Percentiles rank a stretch among this genome's conserved stretches.
phyloP scores from a whole-genome alignment of 2,113 vertebrate genomes.

The Cephalopholis sonnerati region DNA sequence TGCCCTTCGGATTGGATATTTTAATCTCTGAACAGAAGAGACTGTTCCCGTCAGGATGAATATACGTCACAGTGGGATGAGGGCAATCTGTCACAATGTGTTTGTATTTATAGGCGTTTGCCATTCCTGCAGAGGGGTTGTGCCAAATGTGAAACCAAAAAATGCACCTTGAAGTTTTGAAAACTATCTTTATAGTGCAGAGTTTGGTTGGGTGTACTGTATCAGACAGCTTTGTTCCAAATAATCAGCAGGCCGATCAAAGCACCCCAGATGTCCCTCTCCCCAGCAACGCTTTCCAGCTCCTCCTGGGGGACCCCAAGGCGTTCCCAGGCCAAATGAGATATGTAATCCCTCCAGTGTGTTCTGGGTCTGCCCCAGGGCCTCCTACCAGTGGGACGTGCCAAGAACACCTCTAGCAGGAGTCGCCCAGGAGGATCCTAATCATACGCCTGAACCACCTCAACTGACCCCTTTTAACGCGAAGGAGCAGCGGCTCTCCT shows the following conservation, averaged over 20 bases:
- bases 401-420: too few relatives aligned
- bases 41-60: conserved; percentile 19
- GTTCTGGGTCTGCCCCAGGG: too few relatives aligned
- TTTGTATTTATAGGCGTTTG: neutral
- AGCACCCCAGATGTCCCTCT: too few relatives aligned
- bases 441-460: too few relatives aligned
- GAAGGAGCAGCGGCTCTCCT: too few relatives aligned
- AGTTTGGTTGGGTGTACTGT: neutral
- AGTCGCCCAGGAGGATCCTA: too few relatives aligned
- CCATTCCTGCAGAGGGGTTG: neutral
- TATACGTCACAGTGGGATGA: neutral
- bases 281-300: too few relatives aligned
- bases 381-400: too few relatives aligned
- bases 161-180: neutral
- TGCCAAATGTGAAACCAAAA: neutral
- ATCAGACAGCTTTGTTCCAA: neutral
- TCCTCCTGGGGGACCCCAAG: too few relatives aligned
- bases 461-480: too few relatives aligned
- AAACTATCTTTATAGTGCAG: neutral
- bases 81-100: conserved; percentile 18
- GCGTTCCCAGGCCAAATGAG: too few relatives aligned
- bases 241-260: neutral
- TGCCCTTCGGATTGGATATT: conserved; percentile 21
- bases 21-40: conserved; percentile 33
- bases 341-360: too few relatives aligned